A percentile compares a stretch with the other conserved stretches of the same genome.
Conservation (phyloP, 2,113 vertebrate species). For the Microcebus ravelobensis region DNA sequence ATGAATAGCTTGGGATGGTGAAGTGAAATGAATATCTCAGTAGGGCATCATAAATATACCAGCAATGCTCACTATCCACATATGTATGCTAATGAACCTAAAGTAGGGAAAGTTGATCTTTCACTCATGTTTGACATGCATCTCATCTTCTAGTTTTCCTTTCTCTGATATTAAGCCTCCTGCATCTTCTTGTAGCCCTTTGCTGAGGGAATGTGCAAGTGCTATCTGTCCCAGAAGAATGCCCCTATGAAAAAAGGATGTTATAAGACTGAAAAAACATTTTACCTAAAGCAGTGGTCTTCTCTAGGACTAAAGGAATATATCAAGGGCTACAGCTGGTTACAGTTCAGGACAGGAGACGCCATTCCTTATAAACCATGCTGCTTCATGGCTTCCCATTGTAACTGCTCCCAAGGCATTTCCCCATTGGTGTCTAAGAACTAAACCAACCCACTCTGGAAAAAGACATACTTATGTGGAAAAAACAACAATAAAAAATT, state of each 20-base stretch:
- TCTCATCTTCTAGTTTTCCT: not conserved
- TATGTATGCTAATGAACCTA: not conserved
- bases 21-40: not conserved
- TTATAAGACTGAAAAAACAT: not conserved
- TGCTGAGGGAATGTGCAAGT: not conserved
- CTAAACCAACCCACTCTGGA: not conserved
- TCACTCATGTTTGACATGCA: not conserved
- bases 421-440: not conserved
- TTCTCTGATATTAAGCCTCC: not conserved
- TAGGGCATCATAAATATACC: not conserved
- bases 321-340: not conserved
- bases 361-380: not conserved
- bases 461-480: not conserved
- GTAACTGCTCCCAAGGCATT: not conserved
- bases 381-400: not conserved
- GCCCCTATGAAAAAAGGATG: not conserved
- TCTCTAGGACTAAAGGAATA: not conserved
- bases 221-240: not conserved
- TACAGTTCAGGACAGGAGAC: not conserved
- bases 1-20: not conserved
- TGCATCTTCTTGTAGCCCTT: not conserved
- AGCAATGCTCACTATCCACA: not conserved
- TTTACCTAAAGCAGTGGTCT: not conserved
- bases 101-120: not conserved
- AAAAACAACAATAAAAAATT: not conserved